phyloP scores from a whole-genome alignment of 2,888 invertebrate genomes.

The Zele albiditarsus region DNA sequence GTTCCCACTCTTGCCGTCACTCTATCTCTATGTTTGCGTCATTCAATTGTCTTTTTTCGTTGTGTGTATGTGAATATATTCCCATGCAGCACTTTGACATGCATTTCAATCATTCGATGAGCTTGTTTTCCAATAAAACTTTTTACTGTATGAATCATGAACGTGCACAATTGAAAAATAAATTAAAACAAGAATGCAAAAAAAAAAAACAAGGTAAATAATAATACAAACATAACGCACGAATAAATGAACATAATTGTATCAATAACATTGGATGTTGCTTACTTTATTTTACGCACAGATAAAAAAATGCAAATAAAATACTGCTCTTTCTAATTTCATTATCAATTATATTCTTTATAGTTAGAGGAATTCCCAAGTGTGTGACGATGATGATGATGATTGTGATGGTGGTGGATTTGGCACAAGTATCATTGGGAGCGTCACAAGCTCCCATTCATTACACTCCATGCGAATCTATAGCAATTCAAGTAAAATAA shows the following conservation, averaged over 20 bases:
- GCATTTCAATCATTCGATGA: constrained; percentile 21
- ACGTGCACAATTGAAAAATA: background rate
- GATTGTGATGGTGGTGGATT: background rate
- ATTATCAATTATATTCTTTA: constrained; percentile 12
- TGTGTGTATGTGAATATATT: background rate
- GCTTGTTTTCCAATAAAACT: constrained; percentile 4
- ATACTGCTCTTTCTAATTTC: background rate
- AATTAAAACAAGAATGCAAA: constrained; percentile 5
- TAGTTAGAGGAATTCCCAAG: background rate
- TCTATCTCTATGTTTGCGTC: background rate
- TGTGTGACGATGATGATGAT: background rate
- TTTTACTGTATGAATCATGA: background rate
- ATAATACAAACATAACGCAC: constrained; percentile 29
- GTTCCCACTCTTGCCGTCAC: background rate
- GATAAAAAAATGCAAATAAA: background rate
- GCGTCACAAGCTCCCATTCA: constrained; percentile 6
- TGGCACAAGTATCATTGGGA: background rate
- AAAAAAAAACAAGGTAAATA: constrained; percentile 21
- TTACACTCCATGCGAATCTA: constrained; percentile 30
- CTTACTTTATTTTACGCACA: background rate
- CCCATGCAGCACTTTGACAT: constrained; percentile 21
- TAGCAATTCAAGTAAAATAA: constrained; percentile 29
- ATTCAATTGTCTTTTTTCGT: background rate
- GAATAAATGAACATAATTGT: background rate
- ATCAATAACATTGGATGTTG: background rate